Evolutionary conservation across 2,113 vertebrate genomes (phyloP), one percentile per base, ranked within the genome.

Genomic region (Echinops telfairi): DNA sequence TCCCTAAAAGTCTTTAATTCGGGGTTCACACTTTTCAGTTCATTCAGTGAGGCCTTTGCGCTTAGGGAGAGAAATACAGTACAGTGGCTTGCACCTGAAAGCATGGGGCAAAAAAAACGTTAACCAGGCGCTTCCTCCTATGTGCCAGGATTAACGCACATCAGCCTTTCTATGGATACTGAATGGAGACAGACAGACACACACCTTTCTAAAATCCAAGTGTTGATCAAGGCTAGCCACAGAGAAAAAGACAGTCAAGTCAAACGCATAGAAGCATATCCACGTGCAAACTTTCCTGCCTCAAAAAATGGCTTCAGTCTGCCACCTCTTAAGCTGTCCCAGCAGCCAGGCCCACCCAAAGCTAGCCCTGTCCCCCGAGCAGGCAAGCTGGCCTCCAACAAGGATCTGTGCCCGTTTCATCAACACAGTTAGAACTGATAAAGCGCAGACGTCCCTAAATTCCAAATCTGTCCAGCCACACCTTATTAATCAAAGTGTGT

Each of bases 151-250:
- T 0, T 8, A 1, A 38, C 43, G 88, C 73, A 38, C 8, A 87
- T 53, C 0, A 0, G 85, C 2, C 15, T 89, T 82, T 94, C 68
- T 64, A 79, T 47, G 93, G 73, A 43, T n/a, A n/a, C n/a, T n/a
- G n/a, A n/a, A 53, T 89, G 77, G n/a, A 95, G 8, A 92, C 47
- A 95, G 76, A 57, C 64, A 60, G n/a, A n/a, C n/a, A n/a, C 47
- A 60, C 29, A 11, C 0, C 78, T 97, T 93, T 89, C 70, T 75
- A 88, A 91, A 92, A 86, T 84, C 75, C 58, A 85, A 93, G 76
- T 53, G 19, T 53, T 70, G 85, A 93, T 68, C 88, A 12, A 86
- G 82, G 29, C 2, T 90, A 79, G 89, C 94, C 90, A 95, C 90
- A 86, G 83, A 68, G 53, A 81, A 95, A 95, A 89, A 62, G 75